These are phyloP conservation scores for Tautogolabrus adspersus DNA, from an alignment of 2,113 vertebrate species.

Conservation along the genomic window DNA sequence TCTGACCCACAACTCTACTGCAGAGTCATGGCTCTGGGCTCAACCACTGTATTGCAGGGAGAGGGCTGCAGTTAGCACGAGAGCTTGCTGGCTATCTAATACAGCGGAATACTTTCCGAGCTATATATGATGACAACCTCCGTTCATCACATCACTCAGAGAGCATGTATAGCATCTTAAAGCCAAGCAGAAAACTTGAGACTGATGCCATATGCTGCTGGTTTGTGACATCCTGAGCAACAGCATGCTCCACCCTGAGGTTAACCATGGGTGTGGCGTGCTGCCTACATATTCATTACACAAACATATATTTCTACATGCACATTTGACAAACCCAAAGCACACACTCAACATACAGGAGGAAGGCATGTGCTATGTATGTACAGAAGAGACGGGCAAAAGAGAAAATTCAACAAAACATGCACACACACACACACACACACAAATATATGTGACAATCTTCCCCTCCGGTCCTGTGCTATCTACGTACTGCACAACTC, in stretches of 20 bases:
- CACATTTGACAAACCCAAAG: conserved; percentile 5
- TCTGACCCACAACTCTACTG: conserved; percentile 75
- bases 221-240: conserved; percentile 71
- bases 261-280: conserved; percentile 80
- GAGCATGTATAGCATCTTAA: conserved; percentile 44
- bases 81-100: conserved; percentile 13
- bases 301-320: too few relatives aligned
- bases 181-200: conserved; percentile 34
- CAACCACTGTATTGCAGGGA: conserved; percentile 52
- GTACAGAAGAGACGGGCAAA: background rate
- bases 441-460: conserved; percentile 8
- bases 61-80: conserved; percentile 33
- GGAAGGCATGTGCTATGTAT: background rate
- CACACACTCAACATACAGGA: background rate
- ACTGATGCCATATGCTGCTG: conserved; percentile 70
- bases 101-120: conserved; percentile 13
- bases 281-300: conserved; percentile 56
- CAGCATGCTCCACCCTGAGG: conserved; percentile 73
- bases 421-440: conserved; percentile 21
- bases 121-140: conserved; percentile 23
- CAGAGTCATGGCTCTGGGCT: conserved; percentile 73
- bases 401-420: conserved; percentile 6
- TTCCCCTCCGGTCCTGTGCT: conserved; percentile 32
- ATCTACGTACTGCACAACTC: conserved; percentile 51
- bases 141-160: conserved; percentile 31